Conservation (phyloP, 2,113 vertebrate species). For the Piprites chloris region DNA sequence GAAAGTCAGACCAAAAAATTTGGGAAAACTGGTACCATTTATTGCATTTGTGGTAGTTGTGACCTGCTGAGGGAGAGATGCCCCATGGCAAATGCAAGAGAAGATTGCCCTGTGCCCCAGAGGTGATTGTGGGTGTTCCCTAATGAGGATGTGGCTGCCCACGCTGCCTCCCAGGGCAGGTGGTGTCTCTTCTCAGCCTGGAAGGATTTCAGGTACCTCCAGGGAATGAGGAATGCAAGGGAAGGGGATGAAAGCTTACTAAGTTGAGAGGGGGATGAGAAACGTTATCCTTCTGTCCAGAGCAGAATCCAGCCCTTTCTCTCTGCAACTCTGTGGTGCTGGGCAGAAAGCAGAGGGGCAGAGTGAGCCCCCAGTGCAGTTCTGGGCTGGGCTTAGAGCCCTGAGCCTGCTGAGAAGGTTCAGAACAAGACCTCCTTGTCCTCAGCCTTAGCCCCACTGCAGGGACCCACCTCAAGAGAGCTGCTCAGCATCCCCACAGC, state of each 20-base stretch:
- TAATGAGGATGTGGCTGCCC: not conserved
- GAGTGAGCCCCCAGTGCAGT: not conserved
- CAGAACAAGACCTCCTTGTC: too few relatives aligned
- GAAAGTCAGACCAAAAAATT: not conserved
- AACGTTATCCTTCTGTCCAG: rapidly evolving
- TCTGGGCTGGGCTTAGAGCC: not conserved
- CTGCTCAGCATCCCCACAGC: not conserved
- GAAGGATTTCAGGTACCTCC: not conserved
- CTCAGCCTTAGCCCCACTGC: not conserved
- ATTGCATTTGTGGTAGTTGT: not conserved
- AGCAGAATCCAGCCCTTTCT: not conserved
- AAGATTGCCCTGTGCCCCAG: not conserved
- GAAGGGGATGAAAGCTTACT: not conserved
- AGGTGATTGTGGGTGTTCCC: not conserved
- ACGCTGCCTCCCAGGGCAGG: not conserved
- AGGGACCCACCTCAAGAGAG: not conserved
- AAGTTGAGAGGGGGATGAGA: not conserved
- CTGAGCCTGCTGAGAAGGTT: not conserved
- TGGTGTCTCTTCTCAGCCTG: not conserved
- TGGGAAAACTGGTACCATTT: not conserved
- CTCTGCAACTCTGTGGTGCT: rapidly evolving
- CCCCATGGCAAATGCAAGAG: not conserved
- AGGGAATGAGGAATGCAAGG: rapidly evolving
- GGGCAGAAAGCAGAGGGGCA: not conserved
- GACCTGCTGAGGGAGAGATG: not conserved